Base-by-base conservation (phyloP, 2,113 vertebrate species). In the Antennarius striatus region DNA sequence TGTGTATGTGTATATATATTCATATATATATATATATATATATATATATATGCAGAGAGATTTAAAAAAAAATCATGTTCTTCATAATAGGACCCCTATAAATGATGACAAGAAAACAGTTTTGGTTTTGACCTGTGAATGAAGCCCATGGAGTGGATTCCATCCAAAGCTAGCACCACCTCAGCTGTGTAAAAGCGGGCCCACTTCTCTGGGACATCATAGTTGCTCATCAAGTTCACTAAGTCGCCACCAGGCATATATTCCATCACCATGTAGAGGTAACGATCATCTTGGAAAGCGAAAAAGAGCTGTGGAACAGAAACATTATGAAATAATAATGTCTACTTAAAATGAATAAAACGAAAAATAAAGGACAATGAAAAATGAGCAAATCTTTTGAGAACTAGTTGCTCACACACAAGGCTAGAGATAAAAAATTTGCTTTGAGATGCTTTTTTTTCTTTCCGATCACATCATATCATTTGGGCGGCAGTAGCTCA, bases 201-300 rank as follows among this genome's bases (percentile, higher is more conserved):
- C 98, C 98, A 99, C 86, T 98, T 99, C 89, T 98, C 98, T 0
- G 98, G 98, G 60, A 99, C 96, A 43, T 99, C 98, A 0, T 98
- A 99, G 90, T 99, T 99, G 88, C 98, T 99, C 97, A 99, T 99
- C 88, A 99, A 88, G 85, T 99, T 99, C 46, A 99, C 98, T 79
- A 99, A 93, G 86, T 99, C 98, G 28, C 98, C 98, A 5, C 98
- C 98, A 15, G 97, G 98, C 98, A 99, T 99, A 81, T 99, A 99
- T 69, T 99, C 98, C 98, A 99, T 99, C 85, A 99, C 98, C 96
- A 99, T 99, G 86, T 99, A 99, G 77, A 99, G 96, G 90, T 98
- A 98, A 71, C 97, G 96, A 79, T 97, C 93, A 82, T 99, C 98
- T 94, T 99, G 98, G 90, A 99, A 99, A 17, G 98, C 98, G 3